Base-by-base conservation (phyloP, 2,888 invertebrate genomes). In the Trichogramma evanescens region DNA sequence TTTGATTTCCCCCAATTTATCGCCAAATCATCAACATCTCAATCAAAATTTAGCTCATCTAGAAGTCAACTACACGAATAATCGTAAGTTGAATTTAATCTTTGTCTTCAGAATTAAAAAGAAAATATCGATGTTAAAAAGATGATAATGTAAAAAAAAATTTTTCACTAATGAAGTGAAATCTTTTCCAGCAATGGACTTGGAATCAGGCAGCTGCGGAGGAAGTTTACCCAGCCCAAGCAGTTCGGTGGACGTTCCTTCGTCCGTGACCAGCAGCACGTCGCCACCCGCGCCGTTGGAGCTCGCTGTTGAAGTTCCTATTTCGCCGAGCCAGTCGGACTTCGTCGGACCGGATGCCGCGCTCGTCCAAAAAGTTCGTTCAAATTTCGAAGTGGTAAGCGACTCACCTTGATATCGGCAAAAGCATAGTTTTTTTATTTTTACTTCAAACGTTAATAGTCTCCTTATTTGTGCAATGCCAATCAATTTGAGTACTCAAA, bases 201-300 rank as follows among this genome's bases (percentile, higher is more conserved):
- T 86, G 64, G 89, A 89, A 70, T 85, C 89, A 45, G 88, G 88
- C 66, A 89, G 89, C 57, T 88, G 89, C 69, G 83, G 78, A 4
- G 87, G 91, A 71, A 91, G 91, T 50, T 79, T 92, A 65, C 92
- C 92, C 1, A 91, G 91, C 50, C 91, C 92, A 65, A 87, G 86
- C 72, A 83, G 84, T 71, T 88, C 88, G 0, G 77, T 89, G 70
- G 89, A 89, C 68, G 86, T 86, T 39, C 80, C 79, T 66, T 77
- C 77, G 46, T 81, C 81, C 78, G 86, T 83, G 76, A 81, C 83
- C 76, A 80, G 82, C 74, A 80, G 80, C 76, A 82, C 81, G 71
- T 77, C 80, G 10, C 79, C 80, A 54, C 75, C 80, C 43, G 38
- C 39, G 53, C 75, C 80, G 63, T 82, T 26, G 26, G 26, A 26